Conservation (phyloP, 2,797 vertebrate genomes). For the Lutjanus argentimaculatus region DNA sequence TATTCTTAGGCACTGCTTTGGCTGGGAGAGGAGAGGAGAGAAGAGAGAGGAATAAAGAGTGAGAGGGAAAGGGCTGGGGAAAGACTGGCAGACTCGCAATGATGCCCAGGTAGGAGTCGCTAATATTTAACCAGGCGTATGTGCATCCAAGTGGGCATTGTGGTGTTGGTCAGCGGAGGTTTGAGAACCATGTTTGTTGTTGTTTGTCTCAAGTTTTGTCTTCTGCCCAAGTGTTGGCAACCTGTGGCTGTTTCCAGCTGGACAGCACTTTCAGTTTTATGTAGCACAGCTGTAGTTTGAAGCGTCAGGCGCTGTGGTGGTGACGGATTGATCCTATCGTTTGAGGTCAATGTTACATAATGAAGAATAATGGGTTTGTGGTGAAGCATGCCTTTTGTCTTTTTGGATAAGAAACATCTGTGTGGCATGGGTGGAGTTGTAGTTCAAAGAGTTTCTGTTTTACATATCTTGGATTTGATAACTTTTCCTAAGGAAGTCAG, state of each 20-base stretch:
- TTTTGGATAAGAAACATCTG: neutral
- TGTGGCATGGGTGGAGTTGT: conserved; percentile 31
- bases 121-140: conserved; percentile 64
- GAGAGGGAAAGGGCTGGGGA: conserved; percentile 71
- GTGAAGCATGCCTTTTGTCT: conserved; percentile 9
- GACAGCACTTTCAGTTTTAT: conserved; percentile 1
- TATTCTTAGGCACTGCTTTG: conserved; percentile 93
- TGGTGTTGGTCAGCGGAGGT: conserved; percentile 13
- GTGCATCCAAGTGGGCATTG: conserved; percentile 30
- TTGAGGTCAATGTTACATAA: conserved; percentile 37
- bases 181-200: conserved; percentile 27
- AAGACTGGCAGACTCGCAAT: conserved; percentile 80
- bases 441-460: conserved; percentile 32
- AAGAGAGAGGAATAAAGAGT: conserved; percentile 72
- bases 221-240: neutral
- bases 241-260: conserved; percentile 32
- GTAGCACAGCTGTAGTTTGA: conserved; percentile 10
- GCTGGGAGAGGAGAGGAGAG: conserved; percentile 71
- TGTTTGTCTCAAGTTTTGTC: conserved; percentile 40
- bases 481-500: neutral
- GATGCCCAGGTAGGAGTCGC: conserved; percentile 90
- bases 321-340: conserved; percentile 24
- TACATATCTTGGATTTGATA: neutral
- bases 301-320: neutral
- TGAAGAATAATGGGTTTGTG: conserved; percentile 29